Percentiles rank a stretch among this genome's conserved stretches.
phyloP scores from a whole-genome alignment of 1,140 invertebrate genomes.

The Streblospio benedicti region DNA sequence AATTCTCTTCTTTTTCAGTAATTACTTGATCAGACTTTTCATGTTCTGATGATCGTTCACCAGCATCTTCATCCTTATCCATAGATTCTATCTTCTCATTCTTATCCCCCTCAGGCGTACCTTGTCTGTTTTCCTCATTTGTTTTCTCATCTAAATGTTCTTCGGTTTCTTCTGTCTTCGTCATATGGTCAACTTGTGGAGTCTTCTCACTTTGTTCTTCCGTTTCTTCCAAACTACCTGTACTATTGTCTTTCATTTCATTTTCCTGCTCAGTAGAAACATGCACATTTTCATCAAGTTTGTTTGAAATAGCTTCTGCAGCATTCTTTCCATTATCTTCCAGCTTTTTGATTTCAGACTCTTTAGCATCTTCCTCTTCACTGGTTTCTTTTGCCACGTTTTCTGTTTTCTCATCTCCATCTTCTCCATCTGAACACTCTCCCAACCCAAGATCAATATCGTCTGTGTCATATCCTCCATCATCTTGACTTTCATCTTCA shows the following conservation, averaged over 20 bases:
- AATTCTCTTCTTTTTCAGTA: too few relatives aligned
- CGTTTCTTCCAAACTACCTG: too few relatives aligned
- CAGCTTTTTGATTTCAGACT: background rate
- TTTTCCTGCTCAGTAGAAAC: too few relatives aligned
- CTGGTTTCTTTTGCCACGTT: too few relatives aligned
- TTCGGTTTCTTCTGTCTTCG: background rate
- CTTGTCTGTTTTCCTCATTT: background rate
- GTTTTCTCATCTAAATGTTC: background rate
- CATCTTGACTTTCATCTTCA: background rate
- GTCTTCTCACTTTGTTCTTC: too few relatives aligned
- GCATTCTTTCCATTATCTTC: background rate
- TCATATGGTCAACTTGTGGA: background rate
- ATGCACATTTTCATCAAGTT: too few relatives aligned
- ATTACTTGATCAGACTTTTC: too few relatives aligned
- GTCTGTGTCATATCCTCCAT: background rate
- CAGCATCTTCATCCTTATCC: too few relatives aligned
- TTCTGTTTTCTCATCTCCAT: slow-evolving; percentile 4
- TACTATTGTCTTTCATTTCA: too few relatives aligned
- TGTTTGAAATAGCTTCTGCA: too few relatives aligned
- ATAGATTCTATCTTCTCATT: too few relatives aligned
- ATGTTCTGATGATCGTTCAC: too few relatives aligned
- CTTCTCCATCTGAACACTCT: slow-evolving; percentile 3
- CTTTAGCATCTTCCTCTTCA: background rate
- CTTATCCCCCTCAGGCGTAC: background rate
- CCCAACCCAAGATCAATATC: background rate